These are phyloP conservation scores for Eucera pruinosa DNA, from an alignment of 2,888 invertebrate species.

Conservation along the genomic window DNA sequence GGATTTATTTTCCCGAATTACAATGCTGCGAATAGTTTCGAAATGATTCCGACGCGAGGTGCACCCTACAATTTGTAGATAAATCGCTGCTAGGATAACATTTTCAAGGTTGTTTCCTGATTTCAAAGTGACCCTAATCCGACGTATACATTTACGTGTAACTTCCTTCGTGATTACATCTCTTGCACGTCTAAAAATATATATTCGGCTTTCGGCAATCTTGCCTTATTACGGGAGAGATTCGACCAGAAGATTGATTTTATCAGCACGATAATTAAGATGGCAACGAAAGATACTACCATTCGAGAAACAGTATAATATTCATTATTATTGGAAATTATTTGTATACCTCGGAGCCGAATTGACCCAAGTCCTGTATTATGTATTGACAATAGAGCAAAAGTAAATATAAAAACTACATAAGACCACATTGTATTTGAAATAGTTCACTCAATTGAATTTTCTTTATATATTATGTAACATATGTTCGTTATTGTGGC, in stretches of 20 bases:
- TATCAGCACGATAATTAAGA: neutral
- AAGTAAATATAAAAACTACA: no score
- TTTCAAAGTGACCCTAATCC: slow-evolving; percentile 25
- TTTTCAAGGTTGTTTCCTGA: slow-evolving; percentile 31
- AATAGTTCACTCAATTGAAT: no score
- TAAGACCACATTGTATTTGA: no score
- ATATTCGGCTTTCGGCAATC: neutral
- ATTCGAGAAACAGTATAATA: neutral
- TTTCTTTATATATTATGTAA: no score
- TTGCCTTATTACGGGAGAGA: neutral
- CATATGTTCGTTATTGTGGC: no score
- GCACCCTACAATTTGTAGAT: slow-evolving; percentile 40
- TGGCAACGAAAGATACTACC: neutral
- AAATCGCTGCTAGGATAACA: slow-evolving; percentile 18
- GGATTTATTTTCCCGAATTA: slow-evolving; percentile 27
- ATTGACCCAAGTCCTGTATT: no score
- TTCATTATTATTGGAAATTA: no score
- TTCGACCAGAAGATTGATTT: neutral
- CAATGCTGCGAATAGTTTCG: neutral
- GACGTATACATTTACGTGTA: slow-evolving; percentile 19
- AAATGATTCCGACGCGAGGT: slow-evolving; percentile 9
- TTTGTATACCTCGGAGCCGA: no score
- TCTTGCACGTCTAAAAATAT: slow-evolving; percentile 36
- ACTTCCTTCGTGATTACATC: slow-evolving; percentile 29
- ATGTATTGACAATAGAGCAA: no score